These are phyloP conservation scores for Ctenopoma kingsleyae DNA, from an alignment of 2,797 vertebrate genomes.

Conservation along the genomic window DNA sequence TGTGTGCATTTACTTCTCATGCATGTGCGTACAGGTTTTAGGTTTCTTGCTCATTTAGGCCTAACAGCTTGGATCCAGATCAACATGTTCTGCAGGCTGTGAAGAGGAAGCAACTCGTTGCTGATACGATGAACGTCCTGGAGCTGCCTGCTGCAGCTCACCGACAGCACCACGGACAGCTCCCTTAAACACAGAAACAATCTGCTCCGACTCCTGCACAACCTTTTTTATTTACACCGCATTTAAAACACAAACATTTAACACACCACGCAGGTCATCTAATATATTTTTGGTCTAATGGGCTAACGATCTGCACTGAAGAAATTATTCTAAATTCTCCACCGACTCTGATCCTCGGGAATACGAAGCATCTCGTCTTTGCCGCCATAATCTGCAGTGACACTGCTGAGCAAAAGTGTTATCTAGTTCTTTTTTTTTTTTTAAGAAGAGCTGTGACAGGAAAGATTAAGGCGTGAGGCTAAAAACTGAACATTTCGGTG, in stretches of 20 bases:
- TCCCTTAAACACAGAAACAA: conserved; percentile 11
- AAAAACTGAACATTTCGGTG: neutral
- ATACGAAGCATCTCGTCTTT: conserved; percentile 45
- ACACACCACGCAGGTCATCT: neutral
- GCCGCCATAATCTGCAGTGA: conserved; percentile 66
- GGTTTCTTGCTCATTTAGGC: conserved; percentile 28
- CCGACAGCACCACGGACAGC: conserved; percentile 67
- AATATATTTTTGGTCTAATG: neutral
- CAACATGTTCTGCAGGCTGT: conserved; percentile 41
- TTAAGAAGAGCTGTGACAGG: conserved; percentile 36
- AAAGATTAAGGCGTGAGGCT: neutral
- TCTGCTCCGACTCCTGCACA: neutral
- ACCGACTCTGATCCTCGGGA: conserved; percentile 47
- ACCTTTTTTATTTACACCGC: neutral
- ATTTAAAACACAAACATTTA: neutral
- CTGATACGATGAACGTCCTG: conserved; percentile 50
- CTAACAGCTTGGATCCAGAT: conserved; percentile 51
- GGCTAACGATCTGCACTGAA: neutral
- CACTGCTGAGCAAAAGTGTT: conserved; percentile 61
- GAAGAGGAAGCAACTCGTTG: conserved; percentile 66
- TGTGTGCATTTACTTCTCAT: neutral
- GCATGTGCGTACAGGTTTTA: conserved; percentile 1
- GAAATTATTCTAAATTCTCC: conserved; percentile 1
- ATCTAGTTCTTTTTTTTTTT: conserved; percentile 36
- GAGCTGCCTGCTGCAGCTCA: conserved; percentile 34